phyloP scores from a whole-genome alignment of 2,797 vertebrate genomes.

The Melanotaenia parkinsoni region DNA sequence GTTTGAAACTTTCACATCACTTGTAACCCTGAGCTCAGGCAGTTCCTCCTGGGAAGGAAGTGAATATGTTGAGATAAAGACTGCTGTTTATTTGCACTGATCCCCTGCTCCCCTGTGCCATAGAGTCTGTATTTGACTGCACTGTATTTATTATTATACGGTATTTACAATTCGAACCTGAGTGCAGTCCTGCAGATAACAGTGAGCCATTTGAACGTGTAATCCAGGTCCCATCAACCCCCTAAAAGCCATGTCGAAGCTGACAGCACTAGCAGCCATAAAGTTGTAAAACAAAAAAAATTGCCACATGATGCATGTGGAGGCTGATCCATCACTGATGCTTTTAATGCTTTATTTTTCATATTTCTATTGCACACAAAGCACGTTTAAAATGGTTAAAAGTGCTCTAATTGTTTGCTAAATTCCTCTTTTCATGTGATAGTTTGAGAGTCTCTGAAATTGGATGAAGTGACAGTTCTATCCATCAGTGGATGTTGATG shows the following conservation, averaged over 20 bases:
- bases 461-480: background rate
- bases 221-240: conserved; percentile 12
- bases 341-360: conserved; percentile 1
- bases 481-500: background rate
- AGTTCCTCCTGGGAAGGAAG: conserved; percentile 14
- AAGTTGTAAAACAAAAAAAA: background rate
- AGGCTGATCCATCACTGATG: background rate
- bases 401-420: background rate
- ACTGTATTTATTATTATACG: conserved; percentile 45
- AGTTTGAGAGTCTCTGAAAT: background rate
- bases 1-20: conserved; percentile 8
- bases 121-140: conserved; percentile 28
- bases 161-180: conserved; percentile 25
- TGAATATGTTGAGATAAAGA: conserved; percentile 25
- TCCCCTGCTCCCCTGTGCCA: conserved; percentile 51
- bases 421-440: conserved; percentile 4
- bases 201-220: conserved; percentile 28
- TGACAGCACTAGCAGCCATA: conserved; percentile 2
- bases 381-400: conserved; percentile 16
- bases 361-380: conserved; percentile 22
- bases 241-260: conserved; percentile 47
- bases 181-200: conserved; percentile 33
- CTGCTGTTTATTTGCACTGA: conserved; percentile 70
- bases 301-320: background rate
- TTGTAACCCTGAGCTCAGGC: conserved; percentile 55